phyloP scores from a whole-genome alignment of 1,140 invertebrate species.

The Drosophila tristis region DNA sequence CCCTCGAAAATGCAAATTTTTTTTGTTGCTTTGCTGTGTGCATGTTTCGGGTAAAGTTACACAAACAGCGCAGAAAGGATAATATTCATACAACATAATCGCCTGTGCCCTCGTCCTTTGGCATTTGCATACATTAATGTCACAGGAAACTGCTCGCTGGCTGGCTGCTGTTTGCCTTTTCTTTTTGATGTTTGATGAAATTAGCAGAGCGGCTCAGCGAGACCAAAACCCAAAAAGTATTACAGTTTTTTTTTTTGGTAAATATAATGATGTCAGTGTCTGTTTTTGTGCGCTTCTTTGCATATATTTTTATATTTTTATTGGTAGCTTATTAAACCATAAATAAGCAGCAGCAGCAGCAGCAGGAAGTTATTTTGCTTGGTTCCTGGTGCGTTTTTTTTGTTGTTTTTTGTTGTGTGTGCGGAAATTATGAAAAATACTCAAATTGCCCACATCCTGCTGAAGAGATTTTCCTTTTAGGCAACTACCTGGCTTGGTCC shows the following conservation, averaged over 20 bases:
- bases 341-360: conserved; percentile 54
- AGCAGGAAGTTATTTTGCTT: conserved; percentile 33
- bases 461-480: conserved; percentile 37
- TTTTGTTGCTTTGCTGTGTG: conserved; percentile 14
- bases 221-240: conserved; percentile 40
- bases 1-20: conserved; percentile 65
- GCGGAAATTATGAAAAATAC: conserved; percentile 78
- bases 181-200: conserved; percentile 72
- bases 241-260: conserved; percentile 10
- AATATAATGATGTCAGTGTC: conserved; percentile 61
- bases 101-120: conserved; percentile 5
- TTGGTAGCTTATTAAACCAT: conserved; percentile 68
- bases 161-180: not conserved
- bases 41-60: conserved; percentile 64
- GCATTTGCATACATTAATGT: conserved; percentile 79
- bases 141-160: conserved; percentile 18
- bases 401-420: not conserved
- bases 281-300: conserved; percentile 20
- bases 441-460: conserved; percentile 75
- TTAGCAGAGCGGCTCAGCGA: conserved; percentile 40
- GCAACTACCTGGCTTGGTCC: conserved; percentile 1
- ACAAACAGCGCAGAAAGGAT: conserved; percentile 61
- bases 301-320: conserved; percentile 59
- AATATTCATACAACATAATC: conserved; percentile 79
- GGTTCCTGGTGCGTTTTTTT: not conserved